Conservation (phyloP, 2,113 vertebrate genomes). For the Pelusios castaneus region DNA sequence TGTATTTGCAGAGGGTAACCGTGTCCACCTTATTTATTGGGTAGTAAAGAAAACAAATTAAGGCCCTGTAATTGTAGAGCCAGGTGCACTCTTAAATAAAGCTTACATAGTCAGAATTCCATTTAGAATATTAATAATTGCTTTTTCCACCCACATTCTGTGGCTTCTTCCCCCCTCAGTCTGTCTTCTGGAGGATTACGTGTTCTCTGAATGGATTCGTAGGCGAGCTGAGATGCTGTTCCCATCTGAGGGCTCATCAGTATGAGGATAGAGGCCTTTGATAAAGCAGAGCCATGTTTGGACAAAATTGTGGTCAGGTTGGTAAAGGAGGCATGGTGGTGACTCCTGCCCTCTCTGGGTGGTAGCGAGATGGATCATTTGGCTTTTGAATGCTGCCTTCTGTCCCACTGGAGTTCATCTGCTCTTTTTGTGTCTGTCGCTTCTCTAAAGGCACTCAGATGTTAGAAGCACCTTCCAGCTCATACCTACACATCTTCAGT, state of each 20-base stretch:
- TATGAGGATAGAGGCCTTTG: neutral
- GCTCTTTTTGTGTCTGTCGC: neutral
- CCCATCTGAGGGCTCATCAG: neutral
- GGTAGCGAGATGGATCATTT: too few relatives aligned
- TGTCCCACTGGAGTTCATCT: neutral
- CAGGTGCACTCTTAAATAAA: constrained; percentile 73
- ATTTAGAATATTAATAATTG: constrained; percentile 76
- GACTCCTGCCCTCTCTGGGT: neutral
- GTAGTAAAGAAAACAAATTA: constrained; percentile 81
- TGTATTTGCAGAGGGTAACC: constrained; percentile 57
- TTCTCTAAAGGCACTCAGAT: rapidly evolving
- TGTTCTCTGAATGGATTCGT: constrained; percentile 16
- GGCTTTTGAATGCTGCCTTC: rapidly evolving
- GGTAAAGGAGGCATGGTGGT: neutral
- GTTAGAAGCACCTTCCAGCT: neutral
- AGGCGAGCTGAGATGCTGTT: neutral
- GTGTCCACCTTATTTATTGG: constrained; percentile 74
- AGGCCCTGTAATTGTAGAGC: constrained; percentile 75
- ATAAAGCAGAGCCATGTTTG: neutral
- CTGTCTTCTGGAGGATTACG: constrained; percentile 40
- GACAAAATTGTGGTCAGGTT: neutral
- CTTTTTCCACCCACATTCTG: constrained; percentile 20
- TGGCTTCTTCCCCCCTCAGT: constrained; percentile 14
- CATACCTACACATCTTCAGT: rapidly evolving
- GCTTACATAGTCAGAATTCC: constrained; percentile 71